Percentiles rank a stretch among this genome's conserved stretches.
These are phyloP conservation scores for Thalassaphorura encarpata DNA, from an alignment of 1,140 invertebrate species.

Conservation along the genomic window DNA sequence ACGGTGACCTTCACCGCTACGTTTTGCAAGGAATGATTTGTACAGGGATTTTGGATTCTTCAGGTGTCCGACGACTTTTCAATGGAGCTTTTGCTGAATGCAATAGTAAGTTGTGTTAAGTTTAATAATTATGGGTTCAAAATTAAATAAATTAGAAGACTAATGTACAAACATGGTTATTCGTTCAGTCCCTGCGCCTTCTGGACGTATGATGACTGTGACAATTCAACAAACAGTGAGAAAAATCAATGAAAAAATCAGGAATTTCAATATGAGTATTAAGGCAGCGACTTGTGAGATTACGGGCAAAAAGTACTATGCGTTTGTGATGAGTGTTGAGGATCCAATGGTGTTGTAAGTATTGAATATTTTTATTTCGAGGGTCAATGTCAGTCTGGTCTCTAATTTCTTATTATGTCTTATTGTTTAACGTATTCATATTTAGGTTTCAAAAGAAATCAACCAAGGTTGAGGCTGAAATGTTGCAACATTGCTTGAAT, in stretches of 20 bases:
- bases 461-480: constrained; percentile 13
- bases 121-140: background rate
- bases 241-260: constrained; percentile 26
- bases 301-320: constrained; percentile 23
- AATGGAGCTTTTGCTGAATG: constrained; percentile 10
- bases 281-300: constrained; percentile 25
- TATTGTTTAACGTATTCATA: background rate
- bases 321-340: constrained; percentile 25
- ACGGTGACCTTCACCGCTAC: constrained; percentile 24
- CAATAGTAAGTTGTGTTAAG: constrained; percentile 2
- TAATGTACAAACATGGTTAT: constrained; percentile 11
- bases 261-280: constrained; percentile 21
- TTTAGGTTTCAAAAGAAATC: constrained; percentile 19
- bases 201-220: no score
- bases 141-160: background rate
- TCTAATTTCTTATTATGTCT: background rate
- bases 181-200: constrained; percentile 8
- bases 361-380: no score
- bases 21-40: constrained; percentile 27
- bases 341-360: constrained; percentile 22
- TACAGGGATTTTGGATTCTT: constrained; percentile 15
- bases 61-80: constrained; percentile 23
- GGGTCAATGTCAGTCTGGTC: no score
- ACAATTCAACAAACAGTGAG: no score
- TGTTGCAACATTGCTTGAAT: constrained; percentile 13